phyloP scores from a whole-genome alignment of 2,113 vertebrate species.

The Meles meles region DNA sequence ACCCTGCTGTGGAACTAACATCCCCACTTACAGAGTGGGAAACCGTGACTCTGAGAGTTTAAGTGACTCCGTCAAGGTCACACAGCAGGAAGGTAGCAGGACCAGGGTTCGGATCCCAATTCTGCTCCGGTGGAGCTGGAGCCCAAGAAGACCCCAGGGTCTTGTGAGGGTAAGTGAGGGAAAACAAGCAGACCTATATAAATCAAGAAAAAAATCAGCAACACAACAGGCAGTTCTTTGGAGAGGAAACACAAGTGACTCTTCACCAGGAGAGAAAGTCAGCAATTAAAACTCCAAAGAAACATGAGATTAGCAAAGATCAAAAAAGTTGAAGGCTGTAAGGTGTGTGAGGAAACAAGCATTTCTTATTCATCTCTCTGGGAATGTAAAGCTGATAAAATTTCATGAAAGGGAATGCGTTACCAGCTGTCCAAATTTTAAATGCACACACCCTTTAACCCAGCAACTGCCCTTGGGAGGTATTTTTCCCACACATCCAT shows the following conservation, averaged over 20 bases:
- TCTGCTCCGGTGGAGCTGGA: neutral
- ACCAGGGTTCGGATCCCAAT: neutral
- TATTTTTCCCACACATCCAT: neutral
- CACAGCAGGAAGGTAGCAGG: neutral
- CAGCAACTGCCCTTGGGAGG: neutral
- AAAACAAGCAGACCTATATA: neutral
- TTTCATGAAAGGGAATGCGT: neutral
- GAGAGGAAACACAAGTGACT: neutral
- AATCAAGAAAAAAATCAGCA: neutral
- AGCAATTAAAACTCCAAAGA: neutral
- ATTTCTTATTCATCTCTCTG: neutral
- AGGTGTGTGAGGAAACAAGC: neutral
- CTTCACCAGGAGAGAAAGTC: neutral
- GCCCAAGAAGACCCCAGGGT: neutral
- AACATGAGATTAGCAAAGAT: neutral
- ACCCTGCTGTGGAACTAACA: neutral
- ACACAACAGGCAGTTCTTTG: neutral
- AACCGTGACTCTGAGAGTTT: neutral
- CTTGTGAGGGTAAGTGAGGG: neutral
- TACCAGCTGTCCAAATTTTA: neutral
- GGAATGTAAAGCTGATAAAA: neutral
- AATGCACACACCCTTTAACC: neutral
- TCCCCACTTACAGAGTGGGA: neutral
- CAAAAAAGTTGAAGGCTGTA: neutral
- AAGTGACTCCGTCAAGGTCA: neutral